A percentile compares a stretch with the other conserved stretches of the same genome.
Conservation (phyloP, 2,888 invertebrate genomes). For the Lasioglossum figueresi region DNA sequence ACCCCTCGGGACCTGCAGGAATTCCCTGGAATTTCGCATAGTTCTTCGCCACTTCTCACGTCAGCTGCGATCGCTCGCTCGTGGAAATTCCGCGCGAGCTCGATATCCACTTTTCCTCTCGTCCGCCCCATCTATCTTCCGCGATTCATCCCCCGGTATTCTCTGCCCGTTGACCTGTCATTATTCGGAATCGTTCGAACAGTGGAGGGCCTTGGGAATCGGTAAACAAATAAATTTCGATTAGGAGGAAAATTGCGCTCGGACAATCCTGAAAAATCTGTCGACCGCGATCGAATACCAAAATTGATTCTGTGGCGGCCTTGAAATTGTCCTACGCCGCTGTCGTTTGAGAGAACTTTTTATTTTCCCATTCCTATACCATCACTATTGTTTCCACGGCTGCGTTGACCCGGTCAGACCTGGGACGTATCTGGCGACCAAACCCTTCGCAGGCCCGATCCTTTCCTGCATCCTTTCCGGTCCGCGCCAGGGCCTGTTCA, state of each 20-base stretch:
- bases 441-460: too few relatives aligned
- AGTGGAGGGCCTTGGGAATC: neutral
- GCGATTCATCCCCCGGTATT: neutral
- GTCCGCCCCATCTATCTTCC: slow-evolving; percentile 10
- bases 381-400: too few relatives aligned
- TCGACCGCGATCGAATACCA: too few relatives aligned
- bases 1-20: slow-evolving; percentile 50
- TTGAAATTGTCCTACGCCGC: too few relatives aligned
- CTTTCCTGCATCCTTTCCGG: too few relatives aligned
- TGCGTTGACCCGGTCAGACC: too few relatives aligned
- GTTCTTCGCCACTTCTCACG: slow-evolving; percentile 65
- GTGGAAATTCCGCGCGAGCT: slow-evolving; percentile 65
- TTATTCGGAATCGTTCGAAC: neutral
- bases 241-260: too few relatives aligned
- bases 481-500: too few relatives aligned
- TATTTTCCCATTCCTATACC: too few relatives aligned
- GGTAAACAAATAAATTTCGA: neutral
- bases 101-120: slow-evolving; percentile 63
- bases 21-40: slow-evolving; percentile 67
- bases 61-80: slow-evolving; percentile 64
- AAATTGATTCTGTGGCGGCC: neutral
- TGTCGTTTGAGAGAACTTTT: too few relatives aligned
- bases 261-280: neutral
- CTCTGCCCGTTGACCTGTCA: neutral
- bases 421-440: too few relatives aligned